Base-by-base conservation (phyloP, 2,888 invertebrate species). In the Teinopalpus imperialis region DNA sequence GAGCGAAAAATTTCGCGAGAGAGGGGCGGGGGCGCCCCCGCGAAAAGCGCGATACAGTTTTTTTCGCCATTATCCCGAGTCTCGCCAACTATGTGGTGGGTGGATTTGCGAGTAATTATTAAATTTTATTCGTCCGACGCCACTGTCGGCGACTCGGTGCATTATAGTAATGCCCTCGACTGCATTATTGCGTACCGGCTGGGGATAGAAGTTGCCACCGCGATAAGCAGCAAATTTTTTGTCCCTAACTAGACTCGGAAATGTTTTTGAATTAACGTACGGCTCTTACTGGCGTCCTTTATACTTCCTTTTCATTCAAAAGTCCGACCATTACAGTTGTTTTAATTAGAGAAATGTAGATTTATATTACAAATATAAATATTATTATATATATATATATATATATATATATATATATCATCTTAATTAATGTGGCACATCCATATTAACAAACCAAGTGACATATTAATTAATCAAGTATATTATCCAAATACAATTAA, bases 21-120 rank as follows among this genome's bases (percentile, higher is more conserved):
- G 61, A 60, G 71, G 69, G 48, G 53, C n/a, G n/a, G n/a, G 65
- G 69, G 72, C 68, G 63, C 47, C 52, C 53, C 60, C 65, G 69
- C 69, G 63, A 52, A 53, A 53, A 66, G 73, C 61, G 69, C 79
- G 81, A 81, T 81, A 83, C 83, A 81, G 81, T 82, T 85, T 85
- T n/a, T 83, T 80, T 78, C 61, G 63, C 59, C 79, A 81, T 81
- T 81, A 82, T 81, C 79, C 82, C 71, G 73, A 63, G 74, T 74
- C 77, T 74, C 73, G 70, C 77, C 72, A 73, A 87, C 82, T 86
- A 86, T 86, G 81, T 34, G 45, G 14, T 68, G 61, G 69, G 63
- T 56, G 64, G 70, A 74, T 74, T 78, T 62, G 66, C 53, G 53
- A 67, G 74, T 83, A 82, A 85, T 85, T 83, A 85, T 85, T 78